Conservation (phyloP, 2,797 vertebrate species). For the Chromis chromis region DNA sequence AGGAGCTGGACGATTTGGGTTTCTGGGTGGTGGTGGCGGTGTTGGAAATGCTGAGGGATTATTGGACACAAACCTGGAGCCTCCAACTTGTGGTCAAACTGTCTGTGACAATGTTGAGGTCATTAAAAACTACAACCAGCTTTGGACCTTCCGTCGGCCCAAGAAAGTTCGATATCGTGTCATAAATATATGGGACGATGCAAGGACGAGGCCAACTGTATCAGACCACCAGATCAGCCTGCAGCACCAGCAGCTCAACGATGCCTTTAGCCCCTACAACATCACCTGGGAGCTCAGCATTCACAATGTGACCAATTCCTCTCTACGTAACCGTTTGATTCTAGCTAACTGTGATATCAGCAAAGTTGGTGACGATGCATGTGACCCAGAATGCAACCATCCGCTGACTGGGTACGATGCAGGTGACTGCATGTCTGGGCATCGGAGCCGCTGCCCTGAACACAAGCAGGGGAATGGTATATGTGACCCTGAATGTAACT, state of each 20-base stretch:
- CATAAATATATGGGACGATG: slow-evolving; percentile 91
- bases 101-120: slow-evolving; percentile 94
- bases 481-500: slow-evolving; percentile 97
- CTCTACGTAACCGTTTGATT: slow-evolving; percentile 91
- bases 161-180: slow-evolving; percentile 95
- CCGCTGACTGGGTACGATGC: slow-evolving; percentile 93
- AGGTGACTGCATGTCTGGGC: slow-evolving; percentile 89
- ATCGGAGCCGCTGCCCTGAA: slow-evolving; percentile 84
- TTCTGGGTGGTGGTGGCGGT: slow-evolving; percentile 72
- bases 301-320: slow-evolving; percentile 93
- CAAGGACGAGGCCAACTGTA: slow-evolving; percentile 88
- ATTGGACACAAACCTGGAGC: slow-evolving; percentile 91
- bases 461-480: slow-evolving; percentile 91
- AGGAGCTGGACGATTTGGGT: slow-evolving; percentile 80
- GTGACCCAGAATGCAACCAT: slow-evolving; percentile 96
- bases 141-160: slow-evolving; percentile 89
- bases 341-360: slow-evolving; percentile 97
- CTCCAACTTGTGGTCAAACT: slow-evolving; percentile 96
- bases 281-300: slow-evolving; percentile 97
- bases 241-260: slow-evolving; percentile 93
- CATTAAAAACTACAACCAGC: slow-evolving; percentile 93
- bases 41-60: slow-evolving; percentile 81
- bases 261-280: slow-evolving; percentile 94
- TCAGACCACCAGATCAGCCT: slow-evolving; percentile 93
- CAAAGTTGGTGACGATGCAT: slow-evolving; percentile 93